Evolutionary conservation across 2,888 invertebrate genomes (phyloP).

Genomic region (Caenorhabditis zanzibari): DNA sequence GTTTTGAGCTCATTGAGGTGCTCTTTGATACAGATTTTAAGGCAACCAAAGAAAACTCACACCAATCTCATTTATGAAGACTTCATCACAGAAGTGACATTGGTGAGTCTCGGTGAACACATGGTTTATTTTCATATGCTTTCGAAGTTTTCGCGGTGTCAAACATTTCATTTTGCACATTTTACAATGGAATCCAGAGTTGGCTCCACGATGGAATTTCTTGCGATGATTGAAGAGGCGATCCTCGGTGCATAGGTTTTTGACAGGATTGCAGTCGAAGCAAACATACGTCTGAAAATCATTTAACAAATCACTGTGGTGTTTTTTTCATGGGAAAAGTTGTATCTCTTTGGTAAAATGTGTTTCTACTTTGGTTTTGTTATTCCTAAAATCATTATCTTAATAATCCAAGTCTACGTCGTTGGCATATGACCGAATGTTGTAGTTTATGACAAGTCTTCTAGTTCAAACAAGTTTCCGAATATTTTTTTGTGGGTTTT

Average conservation of each 20-base stretch:
- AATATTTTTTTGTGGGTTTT: no score
- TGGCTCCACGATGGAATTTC: constrained; percentile 76
- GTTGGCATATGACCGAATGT: not conserved
- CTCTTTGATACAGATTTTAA: not conserved
- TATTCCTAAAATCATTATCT: not conserved
- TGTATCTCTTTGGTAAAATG: not conserved
- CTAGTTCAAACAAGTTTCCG: not conserved
- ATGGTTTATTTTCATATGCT: constrained; percentile 83
- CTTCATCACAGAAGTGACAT: constrained; percentile 82
- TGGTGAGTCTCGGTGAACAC: constrained; percentile 81
- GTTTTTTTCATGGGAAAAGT: no score
- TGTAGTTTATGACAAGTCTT: constrained; percentile 1
- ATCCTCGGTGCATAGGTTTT: constrained; percentile 80
- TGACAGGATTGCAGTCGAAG: constrained; percentile 82
- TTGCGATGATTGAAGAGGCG: constrained; percentile 70
- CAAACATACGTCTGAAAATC: constrained; percentile 80
- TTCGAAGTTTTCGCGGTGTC: constrained; percentile 81
- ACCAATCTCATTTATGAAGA: constrained; percentile 78
- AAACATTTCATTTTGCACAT: constrained; percentile 80
- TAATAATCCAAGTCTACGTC: not conserved
- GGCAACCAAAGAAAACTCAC: constrained; percentile 8
- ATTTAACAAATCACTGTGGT: no score
- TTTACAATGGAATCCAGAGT: constrained; percentile 77
- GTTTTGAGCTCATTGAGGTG: no score
- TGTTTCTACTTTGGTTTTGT: not conserved